phyloP scores from a whole-genome alignment of 2,888 invertebrate genomes.

The Trissolcus brochymenae region DNA sequence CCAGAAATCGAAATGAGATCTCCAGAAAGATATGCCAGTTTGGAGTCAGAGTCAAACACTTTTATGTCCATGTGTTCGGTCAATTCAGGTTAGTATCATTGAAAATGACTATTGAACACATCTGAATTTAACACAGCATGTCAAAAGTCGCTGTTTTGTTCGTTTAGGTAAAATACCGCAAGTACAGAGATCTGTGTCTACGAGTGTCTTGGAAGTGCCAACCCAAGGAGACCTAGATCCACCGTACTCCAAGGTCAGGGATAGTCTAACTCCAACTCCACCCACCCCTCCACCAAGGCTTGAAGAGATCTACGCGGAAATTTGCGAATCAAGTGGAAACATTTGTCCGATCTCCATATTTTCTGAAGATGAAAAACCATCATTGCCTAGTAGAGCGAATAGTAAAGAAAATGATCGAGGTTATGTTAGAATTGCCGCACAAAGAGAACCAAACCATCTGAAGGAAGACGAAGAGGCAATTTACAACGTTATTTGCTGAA shows the following conservation, averaged over 20 bases:
- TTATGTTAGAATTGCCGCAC: conserved; percentile 71
- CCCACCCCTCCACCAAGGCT: conserved; percentile 67
- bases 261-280: conserved; percentile 71
- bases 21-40: conserved; percentile 71
- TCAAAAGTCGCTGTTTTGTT: background rate
- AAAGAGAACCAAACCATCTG: conserved; percentile 70
- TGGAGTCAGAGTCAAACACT: conserved; percentile 70
- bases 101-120: background rate
- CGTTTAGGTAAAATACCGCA: conserved; percentile 63
- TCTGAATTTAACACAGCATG: background rate
- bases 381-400: conserved; percentile 56
- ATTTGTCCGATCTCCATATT: conserved; percentile 42
- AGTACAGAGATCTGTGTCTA: conserved; percentile 73
- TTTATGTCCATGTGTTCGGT: conserved; percentile 60
- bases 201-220: conserved; percentile 70
- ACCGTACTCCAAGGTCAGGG: conserved; percentile 74
- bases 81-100: conserved; percentile 37
- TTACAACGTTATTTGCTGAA: conserved; percentile 76
- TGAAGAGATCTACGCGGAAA: conserved; percentile 75
- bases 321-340: conserved; percentile 68
- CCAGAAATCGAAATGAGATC: conserved; percentile 74
- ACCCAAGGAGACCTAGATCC: conserved; percentile 69
- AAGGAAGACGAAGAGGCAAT: conserved; percentile 74
- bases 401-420: conserved; percentile 69
- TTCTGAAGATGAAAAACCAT: conserved; percentile 62